Evolutionary conservation across 2,797 vertebrate genomes (phyloP).

Genomic region (Darevskia nairensis): DNA sequence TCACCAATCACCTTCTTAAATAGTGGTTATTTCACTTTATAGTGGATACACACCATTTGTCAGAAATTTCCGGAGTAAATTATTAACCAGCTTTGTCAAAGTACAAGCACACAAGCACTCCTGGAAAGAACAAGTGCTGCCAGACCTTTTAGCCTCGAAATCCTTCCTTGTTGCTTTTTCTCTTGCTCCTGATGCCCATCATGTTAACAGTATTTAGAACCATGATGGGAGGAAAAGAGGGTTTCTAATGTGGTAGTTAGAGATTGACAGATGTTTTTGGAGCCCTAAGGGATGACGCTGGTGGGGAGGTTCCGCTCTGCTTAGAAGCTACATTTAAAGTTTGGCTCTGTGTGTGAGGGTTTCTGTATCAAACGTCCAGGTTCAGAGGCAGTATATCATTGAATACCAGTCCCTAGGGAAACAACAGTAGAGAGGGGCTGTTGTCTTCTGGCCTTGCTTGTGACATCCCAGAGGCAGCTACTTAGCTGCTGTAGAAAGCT

Average conservation of each 20-base stretch:
- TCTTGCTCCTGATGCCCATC: accelerated
- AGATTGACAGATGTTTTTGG: neutral
- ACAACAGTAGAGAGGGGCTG: too few relatives aligned
- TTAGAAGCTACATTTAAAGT: accelerated
- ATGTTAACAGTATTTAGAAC: neutral
- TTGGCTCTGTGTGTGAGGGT: neutral
- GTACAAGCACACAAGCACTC: accelerated
- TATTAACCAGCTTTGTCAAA: neutral
- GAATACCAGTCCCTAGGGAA: too few relatives aligned
- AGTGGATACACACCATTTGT: neutral
- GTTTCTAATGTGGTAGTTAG: neutral
- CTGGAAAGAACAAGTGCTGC: neutral
- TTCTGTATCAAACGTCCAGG: neutral
- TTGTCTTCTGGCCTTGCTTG: too few relatives aligned
- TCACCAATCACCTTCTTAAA: neutral
- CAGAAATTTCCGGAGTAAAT: neutral
- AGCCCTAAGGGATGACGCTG: neutral
- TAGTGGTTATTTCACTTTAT: conserved; percentile 5
- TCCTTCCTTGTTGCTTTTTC: accelerated
- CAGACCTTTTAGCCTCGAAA: neutral
- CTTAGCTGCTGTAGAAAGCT: too few relatives aligned
- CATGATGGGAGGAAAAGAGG: neutral
- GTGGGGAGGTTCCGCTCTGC: neutral
- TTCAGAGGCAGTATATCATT: too few relatives aligned
- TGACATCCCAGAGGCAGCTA: too few relatives aligned